Conservation (phyloP, 2,797 vertebrate genomes). For the Squalus acanthias region DNA sequence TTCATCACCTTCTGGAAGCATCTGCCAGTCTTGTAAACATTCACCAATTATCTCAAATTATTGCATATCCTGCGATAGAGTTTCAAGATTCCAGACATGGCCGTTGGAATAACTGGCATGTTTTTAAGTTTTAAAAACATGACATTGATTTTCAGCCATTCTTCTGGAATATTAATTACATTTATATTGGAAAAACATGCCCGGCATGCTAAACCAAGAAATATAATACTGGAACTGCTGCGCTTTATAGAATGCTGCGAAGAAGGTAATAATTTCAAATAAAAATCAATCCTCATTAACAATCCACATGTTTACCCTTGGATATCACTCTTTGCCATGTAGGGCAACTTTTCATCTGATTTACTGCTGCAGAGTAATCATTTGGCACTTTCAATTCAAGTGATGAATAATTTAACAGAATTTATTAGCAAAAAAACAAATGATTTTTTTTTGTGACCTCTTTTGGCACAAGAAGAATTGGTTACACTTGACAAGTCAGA, state of each 20-base stretch:
- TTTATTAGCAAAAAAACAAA: constrained; percentile 2
- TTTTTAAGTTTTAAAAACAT: not conserved
- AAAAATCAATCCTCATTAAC: constrained; percentile 7
- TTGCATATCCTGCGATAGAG: not conserved
- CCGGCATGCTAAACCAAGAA: not conserved
- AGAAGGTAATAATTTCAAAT: constrained; percentile 32
- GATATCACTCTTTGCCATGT: not conserved
- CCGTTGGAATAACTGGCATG: not conserved
- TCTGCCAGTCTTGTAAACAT: not conserved
- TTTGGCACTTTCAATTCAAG: constrained; percentile 17
- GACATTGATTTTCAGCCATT: not conserved
- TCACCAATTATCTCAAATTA: constrained; percentile 16
- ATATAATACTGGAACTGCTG: not conserved
- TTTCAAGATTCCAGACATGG: not conserved
- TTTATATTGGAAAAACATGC: not conserved
- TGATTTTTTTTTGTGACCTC: constrained; percentile 1
- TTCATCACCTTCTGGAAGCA: not conserved
- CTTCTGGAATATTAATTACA: not conserved
- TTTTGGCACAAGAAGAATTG: not conserved
- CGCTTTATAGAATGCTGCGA: not conserved
- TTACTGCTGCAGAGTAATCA: not conserved
- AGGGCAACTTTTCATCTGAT: constrained; percentile 5
- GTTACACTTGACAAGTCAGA: not conserved
- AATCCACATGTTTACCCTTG: constrained; percentile 14
- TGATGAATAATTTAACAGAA: not conserved